Evolutionary conservation across 2,113 vertebrate species (phyloP).

Genomic region (Manacus vitellinus): DNA sequence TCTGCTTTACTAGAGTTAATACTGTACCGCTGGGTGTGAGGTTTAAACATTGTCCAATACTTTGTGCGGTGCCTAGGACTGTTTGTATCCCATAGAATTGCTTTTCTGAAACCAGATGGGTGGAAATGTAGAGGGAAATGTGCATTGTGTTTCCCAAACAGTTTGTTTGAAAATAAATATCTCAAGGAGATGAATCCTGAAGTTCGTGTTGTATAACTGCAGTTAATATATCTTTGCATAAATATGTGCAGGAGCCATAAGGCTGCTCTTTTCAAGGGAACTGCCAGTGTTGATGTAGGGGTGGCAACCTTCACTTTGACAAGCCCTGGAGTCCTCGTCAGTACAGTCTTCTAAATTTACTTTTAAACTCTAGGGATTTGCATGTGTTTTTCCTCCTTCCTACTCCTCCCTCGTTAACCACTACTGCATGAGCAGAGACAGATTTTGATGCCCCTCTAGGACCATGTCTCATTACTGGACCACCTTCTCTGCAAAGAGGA

Average conservation of each 20-base stretch:
- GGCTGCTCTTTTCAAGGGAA: background rate
- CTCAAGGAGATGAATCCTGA: constrained; percentile 27
- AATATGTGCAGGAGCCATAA: background rate
- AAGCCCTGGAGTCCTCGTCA: background rate
- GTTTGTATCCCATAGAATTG: background rate
- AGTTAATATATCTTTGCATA: constrained; percentile 5
- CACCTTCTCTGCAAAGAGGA: background rate
- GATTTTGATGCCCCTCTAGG: background rate
- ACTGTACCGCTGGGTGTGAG: background rate
- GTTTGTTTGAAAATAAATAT: constrained; percentile 51
- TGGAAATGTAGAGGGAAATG: background rate
- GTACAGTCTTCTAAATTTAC: background rate
- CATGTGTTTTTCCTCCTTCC: background rate
- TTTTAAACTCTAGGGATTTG: background rate
- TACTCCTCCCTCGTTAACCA: fast-evolving
- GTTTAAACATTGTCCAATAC: background rate
- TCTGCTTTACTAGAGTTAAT: background rate
- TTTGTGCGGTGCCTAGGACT: background rate
- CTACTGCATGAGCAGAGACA: background rate
- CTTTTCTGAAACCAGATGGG: background rate
- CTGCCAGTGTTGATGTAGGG: background rate
- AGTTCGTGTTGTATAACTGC: constrained; percentile 11
- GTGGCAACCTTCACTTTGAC: background rate
- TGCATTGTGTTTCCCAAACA: background rate
- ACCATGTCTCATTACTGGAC: background rate